Conservation (phyloP, 2,797 vertebrate genomes). For the Botia almorhae region DNA sequence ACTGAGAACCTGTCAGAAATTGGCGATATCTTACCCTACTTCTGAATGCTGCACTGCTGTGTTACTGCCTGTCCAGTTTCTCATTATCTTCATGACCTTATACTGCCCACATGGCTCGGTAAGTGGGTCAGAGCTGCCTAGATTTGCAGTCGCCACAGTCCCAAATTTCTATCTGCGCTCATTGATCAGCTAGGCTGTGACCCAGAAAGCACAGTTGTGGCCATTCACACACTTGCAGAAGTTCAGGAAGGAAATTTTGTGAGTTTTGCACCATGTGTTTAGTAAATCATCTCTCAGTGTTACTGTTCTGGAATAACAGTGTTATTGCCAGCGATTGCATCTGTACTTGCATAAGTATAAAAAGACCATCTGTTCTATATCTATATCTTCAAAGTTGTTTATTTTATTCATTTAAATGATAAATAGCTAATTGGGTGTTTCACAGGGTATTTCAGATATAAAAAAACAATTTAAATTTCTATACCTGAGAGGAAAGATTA, state of each 20-base stretch:
- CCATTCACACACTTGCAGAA: slow-evolving; percentile 15
- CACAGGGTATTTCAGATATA: background rate
- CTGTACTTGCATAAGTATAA: slow-evolving; percentile 19
- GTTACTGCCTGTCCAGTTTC: slow-evolving; percentile 49
- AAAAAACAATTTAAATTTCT: background rate
- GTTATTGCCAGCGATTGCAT: slow-evolving; percentile 33
- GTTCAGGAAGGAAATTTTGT: slow-evolving; percentile 32
- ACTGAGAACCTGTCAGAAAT: slow-evolving; percentile 73
- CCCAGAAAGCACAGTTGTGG: slow-evolving; percentile 45
- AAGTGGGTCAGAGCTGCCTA: slow-evolving; percentile 61
- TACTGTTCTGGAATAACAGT: slow-evolving; percentile 21
- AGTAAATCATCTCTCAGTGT: slow-evolving; percentile 25
- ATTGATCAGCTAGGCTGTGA: slow-evolving; percentile 52
- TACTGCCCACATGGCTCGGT: slow-evolving; percentile 53
- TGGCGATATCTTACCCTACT: slow-evolving; percentile 68
- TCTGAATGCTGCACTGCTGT: slow-evolving; percentile 12
- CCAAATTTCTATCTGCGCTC: slow-evolving; percentile 49
- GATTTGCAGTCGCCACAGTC: slow-evolving; percentile 49
- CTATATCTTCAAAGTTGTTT: background rate
- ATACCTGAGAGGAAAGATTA: background rate
- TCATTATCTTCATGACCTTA: slow-evolving; percentile 49
- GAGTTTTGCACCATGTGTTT: slow-evolving; percentile 11
- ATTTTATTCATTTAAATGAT: background rate
- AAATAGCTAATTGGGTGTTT: background rate
- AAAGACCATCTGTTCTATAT: slow-evolving; percentile 22